phyloP scores from a whole-genome alignment of 1,140 invertebrate genomes.

The Drosophila carrolli region DNA sequence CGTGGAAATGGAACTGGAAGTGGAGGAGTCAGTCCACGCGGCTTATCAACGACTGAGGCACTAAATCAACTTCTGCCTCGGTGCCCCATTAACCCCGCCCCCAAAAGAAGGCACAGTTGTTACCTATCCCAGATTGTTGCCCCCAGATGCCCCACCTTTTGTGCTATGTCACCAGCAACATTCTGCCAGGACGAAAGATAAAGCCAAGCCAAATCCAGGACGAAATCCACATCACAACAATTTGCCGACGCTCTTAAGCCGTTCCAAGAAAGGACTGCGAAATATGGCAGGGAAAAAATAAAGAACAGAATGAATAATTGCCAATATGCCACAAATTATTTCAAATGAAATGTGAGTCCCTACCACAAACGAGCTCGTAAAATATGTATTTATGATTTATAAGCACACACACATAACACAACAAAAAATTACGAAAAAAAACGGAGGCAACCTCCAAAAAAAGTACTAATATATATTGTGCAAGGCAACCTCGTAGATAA shows the following conservation, averaged over 20 bases:
- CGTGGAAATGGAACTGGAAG: background rate
- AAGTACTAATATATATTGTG: conserved; percentile 30
- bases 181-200: conserved; percentile 53
- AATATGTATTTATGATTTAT: conserved; percentile 81
- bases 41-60: conserved; percentile 63
- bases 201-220: conserved; percentile 78
- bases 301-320: conserved; percentile 72
- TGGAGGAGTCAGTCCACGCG: conserved; percentile 18
- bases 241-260: conserved; percentile 69
- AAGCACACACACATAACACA: conserved; percentile 39
- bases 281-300: conserved; percentile 34
- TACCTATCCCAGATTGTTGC: conserved; percentile 18
- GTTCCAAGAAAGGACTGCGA: conserved; percentile 34
- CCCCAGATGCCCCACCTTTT: conserved; percentile 55
- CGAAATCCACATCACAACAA: conserved; percentile 75
- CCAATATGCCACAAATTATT: conserved; percentile 83
- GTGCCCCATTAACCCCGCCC: conserved; percentile 46
- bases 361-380: conserved; percentile 61
- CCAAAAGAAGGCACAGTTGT: conserved; percentile 15
- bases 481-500: conserved; percentile 60
- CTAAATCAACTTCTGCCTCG: conserved; percentile 76
- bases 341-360: conserved; percentile 81
- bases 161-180: conserved; percentile 67
- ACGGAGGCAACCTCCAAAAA: conserved; percentile 20
- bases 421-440: conserved; percentile 21